Evolutionary conservation across 2,888 invertebrate species (phyloP), one percentile per base, ranked within the genome.

Genomic region (Mactromeris polynyma): DNA sequence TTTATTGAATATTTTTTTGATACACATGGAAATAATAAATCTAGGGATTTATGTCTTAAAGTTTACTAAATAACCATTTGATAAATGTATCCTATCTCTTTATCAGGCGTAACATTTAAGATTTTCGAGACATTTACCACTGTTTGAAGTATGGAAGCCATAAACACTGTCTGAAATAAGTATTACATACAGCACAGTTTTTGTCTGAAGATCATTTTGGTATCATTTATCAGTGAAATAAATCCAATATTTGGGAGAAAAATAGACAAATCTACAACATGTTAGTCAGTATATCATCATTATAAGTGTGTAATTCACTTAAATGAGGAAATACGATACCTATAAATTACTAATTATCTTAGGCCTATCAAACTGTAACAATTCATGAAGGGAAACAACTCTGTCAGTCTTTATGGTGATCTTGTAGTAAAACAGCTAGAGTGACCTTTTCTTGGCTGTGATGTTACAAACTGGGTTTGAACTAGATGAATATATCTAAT

Each of bases 171-270:
- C 73, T 73, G 17, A 36, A 73, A 33, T 36, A 73, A 33, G 36
- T 73, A 69, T 69, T 33, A 69, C 31, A 33, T 17, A 73, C 33
- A 73, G 73, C 36, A 7, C 33, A 33, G 42, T 46, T 79, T 79
- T 40, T 79, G 26, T 36, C n/a, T 26, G 21, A 79, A 79, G 40
- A 79, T 40, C 17, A 19, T 79, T 40, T 79, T 14, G n/a, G 40
- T 46, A 77, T 79, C 26, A 79, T 46, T n/a, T 79, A 40, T 79
- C 21, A 19, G n/a, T 79, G 42, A 79, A 11, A 79, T 79, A 79
- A 79, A 46, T 79, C 46, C 26, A 14, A 0, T 7, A 40, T 40
- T 42, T 79, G 36, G 42, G 26, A 26, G 40, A 26, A 14, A 79
- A 42, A n/a, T 79, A 79, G 73, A 73, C 73, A 73, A 36, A 36